A percentile compares a stretch with the other conserved stretches of the same genome.
Conservation (phyloP, 1,140 invertebrate genomes). For the Hyphantria cunea region DNA sequence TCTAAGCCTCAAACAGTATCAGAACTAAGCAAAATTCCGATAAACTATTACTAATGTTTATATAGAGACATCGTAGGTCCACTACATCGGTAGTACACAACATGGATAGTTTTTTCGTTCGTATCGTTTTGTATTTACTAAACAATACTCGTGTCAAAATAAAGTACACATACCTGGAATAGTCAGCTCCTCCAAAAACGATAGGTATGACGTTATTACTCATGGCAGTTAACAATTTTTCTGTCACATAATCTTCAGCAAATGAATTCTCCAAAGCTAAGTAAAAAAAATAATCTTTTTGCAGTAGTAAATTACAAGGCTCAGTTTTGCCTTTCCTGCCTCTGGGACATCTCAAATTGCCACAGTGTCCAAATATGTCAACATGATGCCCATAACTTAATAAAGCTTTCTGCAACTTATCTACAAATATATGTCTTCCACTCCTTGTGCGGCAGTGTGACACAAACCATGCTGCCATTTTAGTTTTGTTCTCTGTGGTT, state of each 20-base stretch:
- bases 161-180: constrained; percentile 47
- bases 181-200: constrained; percentile 77
- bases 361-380: constrained; percentile 88
- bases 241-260: constrained; percentile 85
- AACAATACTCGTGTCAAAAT: neutral
- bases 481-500: constrained; percentile 63
- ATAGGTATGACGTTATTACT: constrained; percentile 79
- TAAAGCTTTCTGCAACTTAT: constrained; percentile 83
- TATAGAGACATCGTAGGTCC: no score
- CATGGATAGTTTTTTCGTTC: no score
- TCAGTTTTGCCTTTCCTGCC: constrained; percentile 34
- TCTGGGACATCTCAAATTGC: constrained; percentile 60
- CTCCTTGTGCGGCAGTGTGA: constrained; percentile 84
- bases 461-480: constrained; percentile 85
- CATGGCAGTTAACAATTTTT: constrained; percentile 83
- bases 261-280: constrained; percentile 87
- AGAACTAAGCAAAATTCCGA: no score
- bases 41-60: no score
- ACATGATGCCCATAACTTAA: constrained; percentile 65
- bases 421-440: constrained; percentile 82
- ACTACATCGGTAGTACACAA: no score
- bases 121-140: neutral
- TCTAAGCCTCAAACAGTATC: no score
- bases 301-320: constrained; percentile 68
- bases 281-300: constrained; percentile 85